Evolutionary conservation across 2,888 invertebrate species (phyloP), one percentile per base, ranked within the genome.

Genomic region (Mechanitis mazaeus): DNA sequence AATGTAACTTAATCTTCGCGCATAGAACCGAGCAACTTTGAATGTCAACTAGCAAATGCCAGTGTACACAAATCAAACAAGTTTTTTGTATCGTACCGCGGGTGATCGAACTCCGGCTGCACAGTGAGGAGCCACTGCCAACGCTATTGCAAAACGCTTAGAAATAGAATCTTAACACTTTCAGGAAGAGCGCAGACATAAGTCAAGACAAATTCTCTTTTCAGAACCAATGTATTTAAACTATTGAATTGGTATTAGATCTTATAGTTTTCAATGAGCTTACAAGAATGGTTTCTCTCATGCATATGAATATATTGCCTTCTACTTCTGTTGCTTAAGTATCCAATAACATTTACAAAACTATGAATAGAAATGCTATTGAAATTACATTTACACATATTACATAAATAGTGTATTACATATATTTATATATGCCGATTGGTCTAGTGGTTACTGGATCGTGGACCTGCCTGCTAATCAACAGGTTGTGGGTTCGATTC

Each of bases 61-160:
- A 66, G 57, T 67, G 56, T 69, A 67, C 64, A 69, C 69, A 67
- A 71, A 69, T 71, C 68, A 70, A 72, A 70, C 69, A 67, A 69
- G 69, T 71, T 72, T 72, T 72, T 71, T 69, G 67, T 69, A 70
- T 69, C 63, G 63, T 65, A 66, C 67, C 59, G 59, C 66, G 67
- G 72, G 72, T 71, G 70, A 73, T 72, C 70, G 72, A 73, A 73
- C 72, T 71, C 66, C 58, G 62, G 60, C 64, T 65, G 65, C 67
- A 68, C 66, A 68, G 60, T 57, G 66, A 63, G 61, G 64, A 65
- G 61, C 61, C 63, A 69, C 69, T 65, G 68, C 69, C 65, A 68
- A 69, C 63, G 63, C 64, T 61, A 67, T 64, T 68, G 71, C 64
- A 56, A 63, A 71, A 67, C 66, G 67, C 65, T 67, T 68, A 66